Base-by-base conservation (phyloP, 2,797 vertebrate genomes). In the Periophthalmus magnuspinnatus region DNA sequence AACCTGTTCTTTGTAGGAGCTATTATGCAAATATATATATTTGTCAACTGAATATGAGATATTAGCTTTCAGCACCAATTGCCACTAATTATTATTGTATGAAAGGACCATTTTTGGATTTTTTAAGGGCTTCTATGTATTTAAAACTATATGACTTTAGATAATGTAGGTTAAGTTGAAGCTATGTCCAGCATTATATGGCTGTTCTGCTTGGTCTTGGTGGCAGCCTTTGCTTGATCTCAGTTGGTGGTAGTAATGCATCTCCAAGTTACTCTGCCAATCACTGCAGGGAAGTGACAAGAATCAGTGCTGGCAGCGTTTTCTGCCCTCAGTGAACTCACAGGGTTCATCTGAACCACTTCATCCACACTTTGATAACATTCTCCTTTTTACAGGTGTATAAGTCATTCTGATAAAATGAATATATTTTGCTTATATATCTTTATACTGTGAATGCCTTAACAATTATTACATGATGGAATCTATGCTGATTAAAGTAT, bases 201-300 rank as follows among this genome's bases (percentile, higher is more conserved):
- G 47, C 47, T 17, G 21, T 17, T 65, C 19, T 52, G 28, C 7
- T 33, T 64, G 62, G 63, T 50, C 41, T 50, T 50, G 28, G 28
- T 58, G 47, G 17, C 63, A n/a, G 45, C 8, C 28, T 65, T 32
- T 65, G 63, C 28, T 65, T 65, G 63, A 65, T 65, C 47, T 65
- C 63, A 65, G 45, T 33, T 65, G 63, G 63, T 50, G 47, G 63
- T 17, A 50, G 63, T 65, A 65, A 50, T 65, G 63, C 28, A 65
- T 65, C 16, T 64, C 22, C 9, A 47, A 52, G 63, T 52, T 52
- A 47, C 63, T 65, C 63, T 65, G 24, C 47, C 63, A 50, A 11
- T 48, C 9, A 45, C 63, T 33, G 24, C 47, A 65, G 63, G 61
- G 64, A 63, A 55, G 52, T 47, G 9, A 54, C 70, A 48, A 64